phyloP scores from a whole-genome alignment of 2,113 vertebrate genomes.

The Macquaria ambigua region DNA sequence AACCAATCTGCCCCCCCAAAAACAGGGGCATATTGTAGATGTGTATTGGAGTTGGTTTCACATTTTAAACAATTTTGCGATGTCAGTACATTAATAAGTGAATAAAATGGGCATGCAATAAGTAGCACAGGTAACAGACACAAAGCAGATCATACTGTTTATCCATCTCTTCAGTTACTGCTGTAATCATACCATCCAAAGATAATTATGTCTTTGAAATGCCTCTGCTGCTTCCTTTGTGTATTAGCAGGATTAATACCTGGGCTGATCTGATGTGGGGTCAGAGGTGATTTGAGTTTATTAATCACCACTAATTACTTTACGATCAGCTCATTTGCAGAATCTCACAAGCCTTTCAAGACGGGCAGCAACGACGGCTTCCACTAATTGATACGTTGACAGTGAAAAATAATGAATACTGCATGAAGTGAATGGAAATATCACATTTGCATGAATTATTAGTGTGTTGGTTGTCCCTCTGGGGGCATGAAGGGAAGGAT shows the following conservation, averaged over 20 bases:
- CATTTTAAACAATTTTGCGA: not conserved
- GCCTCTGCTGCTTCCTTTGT: not conserved
- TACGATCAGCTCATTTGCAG: slow-evolving; percentile 43
- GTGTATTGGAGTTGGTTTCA: not conserved
- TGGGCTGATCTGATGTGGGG: slow-evolving; percentile 33
- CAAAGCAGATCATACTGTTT: not conserved
- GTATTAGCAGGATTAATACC: slow-evolving; percentile 12
- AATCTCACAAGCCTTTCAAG: slow-evolving; percentile 24
- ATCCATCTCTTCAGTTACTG: not conserved
- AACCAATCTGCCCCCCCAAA: not conserved
- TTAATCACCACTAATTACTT: slow-evolving; percentile 62
- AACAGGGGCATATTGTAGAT: not conserved
- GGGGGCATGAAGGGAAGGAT: slow-evolving; percentile 17
- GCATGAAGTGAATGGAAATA: slow-evolving; percentile 76
- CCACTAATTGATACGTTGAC: slow-evolving; percentile 67
- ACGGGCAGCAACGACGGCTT: slow-evolving; percentile 23
- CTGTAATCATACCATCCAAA: not conserved
- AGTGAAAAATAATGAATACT: slow-evolving; percentile 70
- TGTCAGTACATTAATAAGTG: not conserved
- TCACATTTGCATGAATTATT: slow-evolving; percentile 81
- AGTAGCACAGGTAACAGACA: not conserved
- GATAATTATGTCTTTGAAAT: not conserved
- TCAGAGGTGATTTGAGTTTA: slow-evolving; percentile 45
- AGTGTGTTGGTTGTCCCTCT: slow-evolving; percentile 43
- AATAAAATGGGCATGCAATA: not conserved